Conservation (phyloP, 1,140 invertebrate genomes). For the Rhyacophila brunnea region DNA sequence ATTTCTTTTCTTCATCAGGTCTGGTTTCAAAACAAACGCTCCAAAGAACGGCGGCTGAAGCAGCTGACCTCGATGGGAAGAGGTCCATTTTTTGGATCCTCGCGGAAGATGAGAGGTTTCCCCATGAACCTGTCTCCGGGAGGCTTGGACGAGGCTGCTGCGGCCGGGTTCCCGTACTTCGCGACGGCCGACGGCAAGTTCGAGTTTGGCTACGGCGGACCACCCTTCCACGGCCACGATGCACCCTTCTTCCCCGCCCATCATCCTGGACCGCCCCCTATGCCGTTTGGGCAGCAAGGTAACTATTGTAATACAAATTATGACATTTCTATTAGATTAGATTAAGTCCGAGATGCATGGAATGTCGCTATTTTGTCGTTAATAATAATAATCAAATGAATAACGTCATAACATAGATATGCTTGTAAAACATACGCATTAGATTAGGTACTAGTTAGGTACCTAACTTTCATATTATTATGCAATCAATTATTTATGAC, state of each 20-base stretch:
- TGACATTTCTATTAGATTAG: no score
- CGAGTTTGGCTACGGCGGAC: conserved; percentile 84
- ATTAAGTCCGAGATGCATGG: no score
- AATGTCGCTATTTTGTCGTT: no score
- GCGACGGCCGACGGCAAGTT: conserved; percentile 80
- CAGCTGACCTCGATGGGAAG: conserved; percentile 90
- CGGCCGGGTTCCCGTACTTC: conserved; percentile 82
- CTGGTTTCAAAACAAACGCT: conserved; percentile 99
- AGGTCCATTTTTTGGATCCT: conserved; percentile 84
- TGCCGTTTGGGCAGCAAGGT: conserved; percentile 74
- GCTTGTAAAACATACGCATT: no score
- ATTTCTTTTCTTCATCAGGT: conserved; percentile 66
- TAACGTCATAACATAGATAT: no score
- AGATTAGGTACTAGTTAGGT: no score
- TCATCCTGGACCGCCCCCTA: conserved; percentile 68
- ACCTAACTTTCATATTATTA: no score
- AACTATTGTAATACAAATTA: no score
- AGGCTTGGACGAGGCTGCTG: conserved; percentile 73
- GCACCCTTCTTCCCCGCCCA: conserved; percentile 77
- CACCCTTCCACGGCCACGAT: conserved; percentile 84
- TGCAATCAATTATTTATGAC: no score
- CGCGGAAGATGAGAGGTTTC: conserved; percentile 86
- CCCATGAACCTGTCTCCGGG: conserved; percentile 86
- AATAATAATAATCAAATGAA: no score
- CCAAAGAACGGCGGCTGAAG: conserved; percentile 93